Percentiles rank a stretch among this genome's conserved stretches.
Evolutionary conservation across 1,140 invertebrate species (phyloP).

Genomic region (Eupristina koningsbergeri): DNA sequence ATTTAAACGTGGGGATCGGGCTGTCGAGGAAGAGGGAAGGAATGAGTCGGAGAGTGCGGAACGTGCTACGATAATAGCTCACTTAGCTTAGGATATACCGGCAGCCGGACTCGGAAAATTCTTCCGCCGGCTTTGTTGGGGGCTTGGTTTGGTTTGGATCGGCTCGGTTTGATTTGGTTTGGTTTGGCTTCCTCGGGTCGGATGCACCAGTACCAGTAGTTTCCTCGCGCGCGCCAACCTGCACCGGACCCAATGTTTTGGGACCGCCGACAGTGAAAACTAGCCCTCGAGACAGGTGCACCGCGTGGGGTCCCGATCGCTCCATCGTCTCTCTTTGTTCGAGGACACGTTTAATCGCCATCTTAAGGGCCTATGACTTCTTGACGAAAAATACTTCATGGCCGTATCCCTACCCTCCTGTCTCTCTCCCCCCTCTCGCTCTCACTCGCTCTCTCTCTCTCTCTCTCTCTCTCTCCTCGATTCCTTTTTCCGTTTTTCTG

Average conservation of each 20-base stretch:
- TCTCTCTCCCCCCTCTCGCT: not conserved
- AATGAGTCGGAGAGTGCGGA: conserved; percentile 40
- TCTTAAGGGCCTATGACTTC: conserved; percentile 25
- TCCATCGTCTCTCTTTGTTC: conserved; percentile 35
- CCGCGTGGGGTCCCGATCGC: conserved; percentile 52
- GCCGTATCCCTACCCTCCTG: not conserved
- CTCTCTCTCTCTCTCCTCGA: not conserved
- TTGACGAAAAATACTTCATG: conserved; percentile 8
- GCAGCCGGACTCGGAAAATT: conserved; percentile 38
- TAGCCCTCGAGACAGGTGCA: conserved; percentile 50
- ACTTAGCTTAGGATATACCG: conserved; percentile 61
- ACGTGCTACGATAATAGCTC: conserved; percentile 66
- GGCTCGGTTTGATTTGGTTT: too few species aligned
- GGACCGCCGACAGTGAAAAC: conserved; percentile 37
- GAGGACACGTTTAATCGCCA: conserved; percentile 21
- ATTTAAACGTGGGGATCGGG: not conserved
- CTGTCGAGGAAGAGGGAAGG: not conserved
- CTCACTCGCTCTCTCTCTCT: not conserved
- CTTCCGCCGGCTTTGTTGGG: conserved; percentile 17
- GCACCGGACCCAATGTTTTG: conserved; percentile 26
- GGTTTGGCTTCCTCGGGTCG: too few species aligned
- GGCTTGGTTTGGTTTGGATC: not conserved
- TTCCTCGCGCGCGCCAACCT: conserved; percentile 36
- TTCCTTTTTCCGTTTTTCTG: not conserved
- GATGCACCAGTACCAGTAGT: conserved; percentile 7